Conservation (phyloP, 2,113 vertebrate genomes). For the Cricetomys ansorgei region DNA sequence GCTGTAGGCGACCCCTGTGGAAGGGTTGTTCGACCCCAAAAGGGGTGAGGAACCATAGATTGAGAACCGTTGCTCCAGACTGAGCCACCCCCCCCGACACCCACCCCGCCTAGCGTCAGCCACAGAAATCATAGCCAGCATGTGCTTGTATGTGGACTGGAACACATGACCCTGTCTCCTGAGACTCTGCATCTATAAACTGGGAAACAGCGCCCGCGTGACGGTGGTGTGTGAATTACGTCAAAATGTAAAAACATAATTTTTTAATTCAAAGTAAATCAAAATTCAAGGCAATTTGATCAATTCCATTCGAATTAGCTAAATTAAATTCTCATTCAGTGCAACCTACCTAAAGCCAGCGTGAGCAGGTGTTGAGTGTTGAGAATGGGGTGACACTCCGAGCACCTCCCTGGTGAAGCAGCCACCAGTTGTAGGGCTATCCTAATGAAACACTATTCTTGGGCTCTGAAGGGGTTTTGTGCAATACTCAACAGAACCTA, state of each 20-base stretch:
- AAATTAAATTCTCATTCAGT: neutral
- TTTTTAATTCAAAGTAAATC: constrained; percentile 29
- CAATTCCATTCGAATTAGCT: neutral
- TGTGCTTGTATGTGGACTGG: fast-evolving
- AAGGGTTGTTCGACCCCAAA: no score
- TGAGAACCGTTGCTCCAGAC: no score
- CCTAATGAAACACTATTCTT: fast-evolving
- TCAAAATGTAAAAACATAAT: neutral
- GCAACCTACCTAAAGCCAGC: neutral
- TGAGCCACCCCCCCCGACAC: no score
- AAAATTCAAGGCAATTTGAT: neutral
- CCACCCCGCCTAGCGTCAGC: neutral
- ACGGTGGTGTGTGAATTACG: neutral
- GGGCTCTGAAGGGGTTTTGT: no score
- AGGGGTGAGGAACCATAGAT: no score
- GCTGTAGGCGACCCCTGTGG: no score
- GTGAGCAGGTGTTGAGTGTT: neutral
- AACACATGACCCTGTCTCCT: fast-evolving
- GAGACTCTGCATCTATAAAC: neutral
- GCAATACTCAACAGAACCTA: neutral
- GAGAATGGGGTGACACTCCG: fast-evolving
- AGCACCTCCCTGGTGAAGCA: no score
- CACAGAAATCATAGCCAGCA: fast-evolving
- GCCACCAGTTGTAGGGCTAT: no score
- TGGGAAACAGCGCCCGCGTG: neutral